phyloP scores from a whole-genome alignment of 2,797 vertebrate genomes.

The Sebastes vulpes region DNA sequence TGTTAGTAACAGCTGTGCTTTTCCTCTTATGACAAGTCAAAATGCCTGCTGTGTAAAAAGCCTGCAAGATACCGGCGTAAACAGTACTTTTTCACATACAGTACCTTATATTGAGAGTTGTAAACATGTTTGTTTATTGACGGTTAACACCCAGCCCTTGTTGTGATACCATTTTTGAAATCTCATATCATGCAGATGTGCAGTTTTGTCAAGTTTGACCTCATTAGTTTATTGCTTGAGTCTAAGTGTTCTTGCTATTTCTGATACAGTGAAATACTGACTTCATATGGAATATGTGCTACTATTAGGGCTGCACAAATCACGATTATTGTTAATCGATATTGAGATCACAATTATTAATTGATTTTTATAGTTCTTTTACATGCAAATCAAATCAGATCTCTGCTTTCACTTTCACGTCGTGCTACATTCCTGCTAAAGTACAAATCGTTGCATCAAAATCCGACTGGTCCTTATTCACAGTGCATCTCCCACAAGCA shows the following conservation, averaged over 20 bases:
- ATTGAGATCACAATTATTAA: neutral
- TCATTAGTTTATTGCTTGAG: neutral
- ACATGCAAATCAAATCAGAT: neutral
- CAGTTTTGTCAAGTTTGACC: neutral
- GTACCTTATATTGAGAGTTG: neutral
- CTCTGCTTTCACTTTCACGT: no score
- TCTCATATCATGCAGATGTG: neutral
- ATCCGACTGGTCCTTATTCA: neutral
- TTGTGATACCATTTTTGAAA: neutral
- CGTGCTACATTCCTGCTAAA: no score
- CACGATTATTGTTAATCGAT: no score
- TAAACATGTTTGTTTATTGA: accelerated
- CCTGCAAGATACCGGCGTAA: neutral
- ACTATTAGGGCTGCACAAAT: neutral
- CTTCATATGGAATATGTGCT: neutral
- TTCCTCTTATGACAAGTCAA: neutral
- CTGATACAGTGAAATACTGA: neutral
- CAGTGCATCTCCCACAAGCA: no score
- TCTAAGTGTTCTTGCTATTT: neutral
- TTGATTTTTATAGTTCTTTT: neutral
- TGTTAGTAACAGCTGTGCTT: neutral
- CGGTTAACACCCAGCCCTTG: neutral
- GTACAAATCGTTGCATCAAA: neutral
- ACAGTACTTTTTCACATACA: neutral
- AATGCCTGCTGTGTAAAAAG: neutral